A percentile compares a stretch with the other conserved stretches of the same genome.
Evolutionary conservation across 2,797 vertebrate genomes (phyloP).

Genomic region (Labeo calbasu): DNA sequence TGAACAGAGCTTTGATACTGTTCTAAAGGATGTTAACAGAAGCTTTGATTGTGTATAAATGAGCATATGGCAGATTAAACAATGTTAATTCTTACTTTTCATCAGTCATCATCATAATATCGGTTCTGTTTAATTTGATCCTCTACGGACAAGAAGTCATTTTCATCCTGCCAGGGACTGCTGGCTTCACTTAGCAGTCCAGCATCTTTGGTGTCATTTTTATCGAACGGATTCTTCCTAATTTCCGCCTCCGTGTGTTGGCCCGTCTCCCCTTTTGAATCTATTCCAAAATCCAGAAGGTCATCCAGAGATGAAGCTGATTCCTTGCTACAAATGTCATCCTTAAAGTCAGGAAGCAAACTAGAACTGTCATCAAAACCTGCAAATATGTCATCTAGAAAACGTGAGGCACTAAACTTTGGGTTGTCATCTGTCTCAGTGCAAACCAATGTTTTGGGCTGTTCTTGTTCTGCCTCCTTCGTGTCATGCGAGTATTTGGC

Average conservation of each 20-base stretch:
- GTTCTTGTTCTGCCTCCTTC: conserved; percentile 42
- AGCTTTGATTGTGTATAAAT: conserved; percentile 47
- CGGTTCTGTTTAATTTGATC: conserved; percentile 86
- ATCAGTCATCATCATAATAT: conserved; percentile 76
- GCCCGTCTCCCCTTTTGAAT: conserved; percentile 46
- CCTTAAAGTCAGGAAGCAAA: conserved; percentile 69
- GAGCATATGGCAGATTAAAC: conserved; percentile 54
- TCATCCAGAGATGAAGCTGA: conserved; percentile 69
- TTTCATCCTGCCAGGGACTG: conserved; percentile 64
- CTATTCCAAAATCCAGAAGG: conserved; percentile 77
- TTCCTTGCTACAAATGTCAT: conserved; percentile 62
- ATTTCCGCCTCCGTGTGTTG: conserved; percentile 36
- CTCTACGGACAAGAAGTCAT: conserved; percentile 75
- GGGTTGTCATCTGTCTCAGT: conserved; percentile 60
- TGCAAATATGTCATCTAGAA: conserved; percentile 79
- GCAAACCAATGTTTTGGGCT: conserved; percentile 56
- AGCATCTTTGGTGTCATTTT: conserved; percentile 57
- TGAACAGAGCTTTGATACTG: conserved; percentile 69
- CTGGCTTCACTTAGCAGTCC: conserved; percentile 26
- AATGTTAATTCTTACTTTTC: conserved; percentile 26
- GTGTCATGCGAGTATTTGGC: conserved; percentile 72
- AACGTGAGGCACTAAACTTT: conserved; percentile 68
- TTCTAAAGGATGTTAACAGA: conserved; percentile 28
- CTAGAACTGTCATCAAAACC: conserved; percentile 70
- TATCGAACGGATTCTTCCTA: conserved; percentile 41